phyloP scores from a whole-genome alignment of 2,113 vertebrate species.

The Heteronetta atricapilla region DNA sequence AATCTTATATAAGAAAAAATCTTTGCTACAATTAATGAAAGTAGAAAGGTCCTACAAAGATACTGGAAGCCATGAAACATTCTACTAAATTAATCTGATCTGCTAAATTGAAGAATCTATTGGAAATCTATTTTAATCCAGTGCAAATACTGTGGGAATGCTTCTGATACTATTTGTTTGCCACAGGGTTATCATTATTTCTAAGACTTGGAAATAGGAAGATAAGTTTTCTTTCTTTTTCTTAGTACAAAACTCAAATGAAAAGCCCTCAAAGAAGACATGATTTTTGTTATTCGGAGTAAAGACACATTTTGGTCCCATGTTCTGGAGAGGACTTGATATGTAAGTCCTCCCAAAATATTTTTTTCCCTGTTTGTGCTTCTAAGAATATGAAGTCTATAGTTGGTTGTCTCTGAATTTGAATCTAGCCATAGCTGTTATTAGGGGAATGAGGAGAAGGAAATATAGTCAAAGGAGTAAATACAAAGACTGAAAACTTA shows the following conservation, averaged over 20 bases:
- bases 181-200: not conserved
- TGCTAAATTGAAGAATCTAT: constrained; percentile 12
- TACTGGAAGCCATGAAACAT: not conserved
- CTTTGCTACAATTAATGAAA: constrained; percentile 1
- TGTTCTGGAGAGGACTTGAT: not conserved
- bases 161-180: not conserved
- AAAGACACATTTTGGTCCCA: not conserved
- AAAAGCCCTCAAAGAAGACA: not conserved
- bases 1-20: not conserved
- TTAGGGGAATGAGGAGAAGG: not conserved
- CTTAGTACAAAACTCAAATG: not conserved
- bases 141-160: not conserved
- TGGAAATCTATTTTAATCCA: constrained; percentile 19
- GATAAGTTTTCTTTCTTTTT: not conserved
- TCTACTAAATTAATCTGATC: not conserved
- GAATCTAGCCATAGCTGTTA: not conserved
- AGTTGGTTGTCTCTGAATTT: not conserved
- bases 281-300: not conserved
- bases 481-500: not conserved
- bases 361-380: not conserved
- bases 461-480: not conserved
- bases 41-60: not conserved
- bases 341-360: rapidly evolving
- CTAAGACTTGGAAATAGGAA: not conserved
- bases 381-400: not conserved